Percentiles rank a stretch among this genome's conserved stretches.
These are phyloP conservation scores for Mustelus asterias DNA, from an alignment of 2,113 vertebrate species.

Conservation along the genomic window DNA sequence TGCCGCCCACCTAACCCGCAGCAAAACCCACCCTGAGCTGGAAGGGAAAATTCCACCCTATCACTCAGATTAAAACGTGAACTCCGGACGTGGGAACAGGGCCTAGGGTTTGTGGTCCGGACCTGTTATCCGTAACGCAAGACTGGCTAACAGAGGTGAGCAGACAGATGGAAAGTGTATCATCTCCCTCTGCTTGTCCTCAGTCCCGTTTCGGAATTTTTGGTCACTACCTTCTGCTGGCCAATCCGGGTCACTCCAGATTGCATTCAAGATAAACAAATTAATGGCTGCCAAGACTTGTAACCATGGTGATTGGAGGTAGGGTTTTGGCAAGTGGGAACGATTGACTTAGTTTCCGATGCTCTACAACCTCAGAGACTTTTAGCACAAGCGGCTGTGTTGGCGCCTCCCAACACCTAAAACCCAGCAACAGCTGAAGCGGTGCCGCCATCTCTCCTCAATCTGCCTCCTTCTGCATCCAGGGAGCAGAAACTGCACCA, in stretches of 20 bases:
- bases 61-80: background rate
- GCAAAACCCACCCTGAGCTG: too few relatives aligned
- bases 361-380: background rate
- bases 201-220: background rate
- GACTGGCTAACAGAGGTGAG: background rate
- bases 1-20: too few relatives aligned
- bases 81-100: background rate
- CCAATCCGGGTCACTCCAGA: background rate
- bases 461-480: background rate
- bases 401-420: background rate
- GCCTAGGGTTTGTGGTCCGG: background rate
- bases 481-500: background rate
- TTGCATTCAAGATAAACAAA: background rate
- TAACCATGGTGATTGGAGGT: background rate
- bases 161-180: background rate
- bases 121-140: background rate
- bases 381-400: background rate
- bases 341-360: background rate
- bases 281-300: background rate
- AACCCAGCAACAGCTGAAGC: background rate
- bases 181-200: background rate
- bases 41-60: background rate
- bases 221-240: background rate
- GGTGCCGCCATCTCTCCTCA: background rate
- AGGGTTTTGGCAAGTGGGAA: background rate